Conservation (phyloP, 2,113 vertebrate species). For the Petrocephalus microphthalmus region DNA sequence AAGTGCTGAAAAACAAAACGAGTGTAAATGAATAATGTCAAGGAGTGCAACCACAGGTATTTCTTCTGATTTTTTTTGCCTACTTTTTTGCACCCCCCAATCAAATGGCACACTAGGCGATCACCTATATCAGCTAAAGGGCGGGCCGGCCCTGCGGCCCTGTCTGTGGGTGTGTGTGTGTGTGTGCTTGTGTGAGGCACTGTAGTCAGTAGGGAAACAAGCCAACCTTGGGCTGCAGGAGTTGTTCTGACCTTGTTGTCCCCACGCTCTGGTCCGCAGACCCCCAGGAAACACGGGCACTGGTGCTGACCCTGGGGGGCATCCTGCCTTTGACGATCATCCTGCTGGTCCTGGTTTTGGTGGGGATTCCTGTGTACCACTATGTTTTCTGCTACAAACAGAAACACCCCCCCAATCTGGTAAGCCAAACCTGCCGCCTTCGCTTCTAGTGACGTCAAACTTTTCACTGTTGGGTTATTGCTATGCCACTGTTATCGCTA, state of each 20-base stretch:
- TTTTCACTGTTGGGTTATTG: not conserved
- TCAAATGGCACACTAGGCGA: too few species aligned
- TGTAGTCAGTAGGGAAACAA: not conserved
- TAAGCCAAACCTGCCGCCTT: slow-evolving; percentile 44
- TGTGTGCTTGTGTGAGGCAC: not conserved
- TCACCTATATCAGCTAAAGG: too few species aligned
- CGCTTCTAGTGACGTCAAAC: slow-evolving; percentile 1
- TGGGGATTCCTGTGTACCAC: slow-evolving; percentile 54
- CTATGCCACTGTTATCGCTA: not conserved
- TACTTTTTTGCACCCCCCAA: too few species aligned
- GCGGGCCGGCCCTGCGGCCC: too few species aligned
- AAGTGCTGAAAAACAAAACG: not conserved
- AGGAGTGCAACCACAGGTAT: too few species aligned
- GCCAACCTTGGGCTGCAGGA: too few species aligned
- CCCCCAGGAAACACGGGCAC: slow-evolving; percentile 37
- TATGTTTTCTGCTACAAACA: slow-evolving; percentile 59
- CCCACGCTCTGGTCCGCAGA: slow-evolving; percentile 46
- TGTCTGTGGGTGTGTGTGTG: not conserved
- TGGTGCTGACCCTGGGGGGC: slow-evolving; percentile 54
- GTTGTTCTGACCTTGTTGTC: too few species aligned
- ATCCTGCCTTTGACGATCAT: slow-evolving; percentile 53
- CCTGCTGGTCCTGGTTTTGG: slow-evolving; percentile 48
- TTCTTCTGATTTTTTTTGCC: too few species aligned
- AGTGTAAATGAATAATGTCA: not conserved
- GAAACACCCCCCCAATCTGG: slow-evolving; percentile 64